phyloP scores from a whole-genome alignment of 2,888 invertebrate genomes.

The Magallana nippona region DNA sequence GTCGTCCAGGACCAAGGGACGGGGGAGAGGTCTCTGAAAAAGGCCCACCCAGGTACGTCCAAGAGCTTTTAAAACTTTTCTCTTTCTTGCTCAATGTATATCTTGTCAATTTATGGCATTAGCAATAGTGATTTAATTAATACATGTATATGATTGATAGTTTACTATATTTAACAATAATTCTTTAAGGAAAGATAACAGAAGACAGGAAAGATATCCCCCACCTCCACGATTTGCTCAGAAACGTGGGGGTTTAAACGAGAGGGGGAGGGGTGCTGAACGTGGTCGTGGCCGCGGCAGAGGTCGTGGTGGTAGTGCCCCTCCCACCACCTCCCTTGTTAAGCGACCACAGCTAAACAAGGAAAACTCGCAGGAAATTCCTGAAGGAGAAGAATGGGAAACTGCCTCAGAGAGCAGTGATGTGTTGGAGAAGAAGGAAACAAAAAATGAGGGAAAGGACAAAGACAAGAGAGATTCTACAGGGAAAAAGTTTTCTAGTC shows the following conservation, averaged over 20 bases:
- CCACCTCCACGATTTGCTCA: slow-evolving; percentile 69
- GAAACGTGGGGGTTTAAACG: slow-evolving; percentile 52
- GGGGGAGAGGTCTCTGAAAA: slow-evolving; percentile 48
- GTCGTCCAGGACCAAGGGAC: slow-evolving; percentile 57
- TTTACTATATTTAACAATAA: slow-evolving; percentile 28
- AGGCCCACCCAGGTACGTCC: slow-evolving; percentile 43
- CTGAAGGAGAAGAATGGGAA: slow-evolving; percentile 85
- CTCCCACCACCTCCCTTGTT: slow-evolving; percentile 55
- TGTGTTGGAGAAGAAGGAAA: slow-evolving; percentile 73
- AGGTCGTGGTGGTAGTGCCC: slow-evolving; percentile 81
- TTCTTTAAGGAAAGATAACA: slow-evolving; percentile 58
- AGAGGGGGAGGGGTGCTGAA: slow-evolving; percentile 73
- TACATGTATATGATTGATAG: too few relatives aligned
- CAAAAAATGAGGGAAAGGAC: slow-evolving; percentile 73
- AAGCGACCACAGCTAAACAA: slow-evolving; percentile 76
- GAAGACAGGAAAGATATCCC: slow-evolving; percentile 69
- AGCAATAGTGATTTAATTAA: not conserved
- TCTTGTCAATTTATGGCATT: not conserved
- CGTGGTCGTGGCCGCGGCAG: slow-evolving; percentile 74
- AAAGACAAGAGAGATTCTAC: slow-evolving; percentile 64
- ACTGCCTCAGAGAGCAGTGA: slow-evolving; percentile 90
- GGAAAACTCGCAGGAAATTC: slow-evolving; percentile 77
- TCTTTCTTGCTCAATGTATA: not conserved
- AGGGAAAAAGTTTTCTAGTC: slow-evolving; percentile 79
- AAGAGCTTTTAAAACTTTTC: not conserved